Evolutionary conservation across 2,113 vertebrate species (phyloP), one percentile per base, ranked within the genome.

Genomic region (Promerops cafer): DNA sequence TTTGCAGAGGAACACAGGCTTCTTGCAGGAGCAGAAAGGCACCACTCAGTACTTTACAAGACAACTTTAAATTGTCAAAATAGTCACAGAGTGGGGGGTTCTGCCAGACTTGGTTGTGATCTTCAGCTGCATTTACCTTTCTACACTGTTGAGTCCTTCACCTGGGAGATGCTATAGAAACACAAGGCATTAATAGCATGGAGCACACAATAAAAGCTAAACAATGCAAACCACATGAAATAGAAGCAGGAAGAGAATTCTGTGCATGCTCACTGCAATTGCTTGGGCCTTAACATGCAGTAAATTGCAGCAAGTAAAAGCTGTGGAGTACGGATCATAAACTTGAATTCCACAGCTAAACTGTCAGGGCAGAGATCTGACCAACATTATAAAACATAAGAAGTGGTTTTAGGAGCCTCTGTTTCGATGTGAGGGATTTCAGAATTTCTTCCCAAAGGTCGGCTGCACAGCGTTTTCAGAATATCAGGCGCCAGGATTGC

Each of bases 371-470:
- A 45, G 89, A 87, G 76, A 84, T 68, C 74, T 68, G 64, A 94
- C n/a, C 37, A 49, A 64, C 16, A 1, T 64, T 68, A 37, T 68
- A 79, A 94, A 96, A 91, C 44, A 78, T 3, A 57, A 93, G 83
- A 71, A 87, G 69, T 64, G 77, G 75, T 79, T 95, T 93, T 89
- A 71, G 89, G 61, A 94, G 65, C 24, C 65, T 90, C 64, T 87
- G 81, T 87, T 89, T 68, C 93, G 93, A 81, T 84, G 89, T 84
- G 77, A 86, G 26, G 69, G 82, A 61, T 91, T 96, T 89, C 0
- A 0, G 93, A 91, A 84, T 45, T 75, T 83, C 93, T 81, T 90
- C 93, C 87, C 83, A 95, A 91, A 96, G 91, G 87, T 93, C 1
- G 24, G 59, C 89, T 93, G 94, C 87, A 59, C 81, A 93, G 84